A percentile compares a stretch with the other conserved stretches of the same genome.
phyloP scores from a whole-genome alignment of 2,797 vertebrate species.

The Coluber constrictor region DNA sequence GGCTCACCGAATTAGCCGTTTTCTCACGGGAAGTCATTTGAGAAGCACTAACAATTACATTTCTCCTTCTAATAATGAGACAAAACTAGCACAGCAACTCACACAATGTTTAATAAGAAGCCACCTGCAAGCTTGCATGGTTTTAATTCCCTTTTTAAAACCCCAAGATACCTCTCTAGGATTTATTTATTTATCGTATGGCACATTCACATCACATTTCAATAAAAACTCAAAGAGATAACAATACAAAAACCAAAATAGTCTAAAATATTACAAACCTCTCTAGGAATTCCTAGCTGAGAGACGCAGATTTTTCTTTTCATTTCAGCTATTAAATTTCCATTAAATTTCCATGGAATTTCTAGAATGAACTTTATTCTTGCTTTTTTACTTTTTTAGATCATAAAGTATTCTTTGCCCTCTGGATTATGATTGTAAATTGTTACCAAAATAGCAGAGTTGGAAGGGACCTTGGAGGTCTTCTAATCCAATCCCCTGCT shows the following conservation, averaged over 20 bases:
- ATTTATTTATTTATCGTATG: not conserved
- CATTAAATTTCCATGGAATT: not conserved
- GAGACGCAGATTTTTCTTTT: not conserved
- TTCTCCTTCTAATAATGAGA: not conserved
- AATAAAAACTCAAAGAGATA: not conserved
- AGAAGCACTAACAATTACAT: not conserved
- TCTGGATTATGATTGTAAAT: not conserved
- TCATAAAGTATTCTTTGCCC: not conserved
- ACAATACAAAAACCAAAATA: not conserved
- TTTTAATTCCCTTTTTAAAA: not conserved
- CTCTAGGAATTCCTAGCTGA: not conserved
- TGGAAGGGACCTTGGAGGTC: too few relatives aligned
- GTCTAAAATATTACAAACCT: not conserved
- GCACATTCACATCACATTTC: not conserved
- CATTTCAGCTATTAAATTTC: not conserved
- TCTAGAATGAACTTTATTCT: not conserved
- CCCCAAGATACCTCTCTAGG: not conserved
- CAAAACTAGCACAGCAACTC: not conserved
- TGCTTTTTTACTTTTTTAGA: not conserved
- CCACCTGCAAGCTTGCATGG: not conserved
- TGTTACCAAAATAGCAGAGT: too few relatives aligned
- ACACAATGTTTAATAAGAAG: not conserved
- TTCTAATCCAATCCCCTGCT: too few relatives aligned
- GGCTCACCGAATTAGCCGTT: not conserved
- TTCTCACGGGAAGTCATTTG: not conserved